These are phyloP conservation scores for Drosophila incognita DNA, from an alignment of 2,888 invertebrate genomes.

Conservation along the genomic window DNA sequence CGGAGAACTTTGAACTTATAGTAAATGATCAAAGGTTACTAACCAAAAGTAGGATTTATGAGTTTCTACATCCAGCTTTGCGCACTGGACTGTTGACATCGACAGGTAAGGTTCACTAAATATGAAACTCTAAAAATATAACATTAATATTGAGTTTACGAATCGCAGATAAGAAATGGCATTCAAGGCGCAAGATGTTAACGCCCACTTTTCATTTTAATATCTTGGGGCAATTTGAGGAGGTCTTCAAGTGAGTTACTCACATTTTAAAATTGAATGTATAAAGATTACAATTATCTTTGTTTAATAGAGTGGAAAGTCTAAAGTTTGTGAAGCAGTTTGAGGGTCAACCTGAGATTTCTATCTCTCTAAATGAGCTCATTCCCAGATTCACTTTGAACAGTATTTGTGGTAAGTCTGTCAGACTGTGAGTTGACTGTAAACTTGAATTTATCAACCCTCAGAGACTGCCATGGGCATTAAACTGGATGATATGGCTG, in stretches of 20 bases:
- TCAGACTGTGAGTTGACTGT: background rate
- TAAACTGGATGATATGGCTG: constrained; percentile 73
- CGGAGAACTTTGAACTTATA: constrained; percentile 71
- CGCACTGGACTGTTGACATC: constrained; percentile 74
- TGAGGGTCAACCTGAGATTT: constrained; percentile 31
- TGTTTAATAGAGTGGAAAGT: constrained; percentile 70
- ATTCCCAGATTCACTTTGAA: constrained; percentile 81
- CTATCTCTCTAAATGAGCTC: constrained; percentile 66
- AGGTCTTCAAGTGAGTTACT: constrained; percentile 76
- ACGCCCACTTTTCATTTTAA: constrained; percentile 82
- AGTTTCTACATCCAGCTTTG: constrained; percentile 73
- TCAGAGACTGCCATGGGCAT: constrained; percentile 81
- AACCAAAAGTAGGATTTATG: constrained; percentile 69
- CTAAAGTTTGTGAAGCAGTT: constrained; percentile 70
- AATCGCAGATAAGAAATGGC: constrained; percentile 77
- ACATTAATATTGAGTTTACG: background rate
- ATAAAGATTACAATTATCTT: too few relatives aligned
- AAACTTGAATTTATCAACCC: background rate
- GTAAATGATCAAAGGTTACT: constrained; percentile 72
- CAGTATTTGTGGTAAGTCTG: constrained; percentile 72
- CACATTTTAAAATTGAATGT: background rate
- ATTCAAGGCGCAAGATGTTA: constrained; percentile 75
- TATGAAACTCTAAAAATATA: fast-evolving
- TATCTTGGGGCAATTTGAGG: constrained; percentile 76
- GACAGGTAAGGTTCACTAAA: constrained; percentile 49